Conservation (phyloP, 2,113 vertebrate genomes). For the Melanotaenia duboulayi region DNA sequence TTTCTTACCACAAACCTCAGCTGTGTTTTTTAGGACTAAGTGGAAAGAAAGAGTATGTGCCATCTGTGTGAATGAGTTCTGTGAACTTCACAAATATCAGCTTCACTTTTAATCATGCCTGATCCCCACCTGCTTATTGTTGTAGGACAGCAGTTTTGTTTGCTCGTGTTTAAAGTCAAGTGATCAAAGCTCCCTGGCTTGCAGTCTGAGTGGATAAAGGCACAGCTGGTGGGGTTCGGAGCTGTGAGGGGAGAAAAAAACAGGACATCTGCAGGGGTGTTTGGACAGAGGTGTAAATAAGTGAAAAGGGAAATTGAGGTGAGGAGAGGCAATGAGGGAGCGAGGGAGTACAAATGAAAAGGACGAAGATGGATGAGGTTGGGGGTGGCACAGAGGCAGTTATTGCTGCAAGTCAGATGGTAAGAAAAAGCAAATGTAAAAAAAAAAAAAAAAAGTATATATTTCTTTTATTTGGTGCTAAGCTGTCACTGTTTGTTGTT, state of each 20-base stretch:
- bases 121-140: neutral
- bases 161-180: constrained; percentile 7
- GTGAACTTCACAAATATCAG: neutral
- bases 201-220: neutral
- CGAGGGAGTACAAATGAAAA: constrained; percentile 51
- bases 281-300: constrained; percentile 64
- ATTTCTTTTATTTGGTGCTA: neutral
- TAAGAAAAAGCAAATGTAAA: neutral
- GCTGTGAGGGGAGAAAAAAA: constrained; percentile 31
- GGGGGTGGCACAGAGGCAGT: neutral
- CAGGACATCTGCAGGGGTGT: constrained; percentile 35
- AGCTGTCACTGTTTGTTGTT: too few species aligned
- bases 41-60: neutral
- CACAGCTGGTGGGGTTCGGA: neutral
- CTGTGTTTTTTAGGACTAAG: neutral
- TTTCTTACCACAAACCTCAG: neutral
- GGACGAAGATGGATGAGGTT: constrained; percentile 22
- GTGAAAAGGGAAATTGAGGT: constrained; percentile 39
- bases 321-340: constrained; percentile 28
- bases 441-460: neutral
- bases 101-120: neutral
- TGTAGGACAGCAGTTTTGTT: neutral
- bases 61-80: neutral
- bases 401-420: constrained; percentile 33
- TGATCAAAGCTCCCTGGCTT: constrained; percentile 3